Base-by-base conservation (phyloP, 2,113 vertebrate species). In the Odocoileus hemionus region DNA sequence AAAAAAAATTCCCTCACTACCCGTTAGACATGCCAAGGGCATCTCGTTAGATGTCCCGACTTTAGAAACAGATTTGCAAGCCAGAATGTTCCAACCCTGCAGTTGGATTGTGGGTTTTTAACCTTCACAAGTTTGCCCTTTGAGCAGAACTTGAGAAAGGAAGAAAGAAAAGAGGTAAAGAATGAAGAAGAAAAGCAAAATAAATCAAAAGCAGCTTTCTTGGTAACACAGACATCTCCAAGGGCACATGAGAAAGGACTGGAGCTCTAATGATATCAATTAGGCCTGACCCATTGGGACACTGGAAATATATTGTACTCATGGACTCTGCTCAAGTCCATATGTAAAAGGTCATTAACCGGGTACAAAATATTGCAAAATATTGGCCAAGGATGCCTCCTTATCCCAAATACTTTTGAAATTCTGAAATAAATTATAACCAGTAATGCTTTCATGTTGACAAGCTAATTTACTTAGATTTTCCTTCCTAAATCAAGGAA, bases 311-410 rank as follows among this genome's bases (percentile, higher is more conserved):
- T 98, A 99, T 99, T 98, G 97, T 98, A 97, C 94, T 95, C 98
- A 76, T 94, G 97, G 96, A 98, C 97, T 99, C 98, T 98, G 98
- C 98, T 99, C 98, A 98, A 98, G 98, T 99, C 99, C 98, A 98
- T 98, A 99, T 99, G 97, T 98, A 99, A 99, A 98, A 99, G 99
- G 99, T 99, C 99, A 99, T 98, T 99, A 98, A 95, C 98, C 87
- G 80, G 98, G 98, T 97, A 98, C 79, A 97, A 94, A 98, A 98
- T 96, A 97, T 98, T 98, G 98, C 98, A 98, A 98, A 98, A 98
- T 98, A 98, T 98, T n/a, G 89, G 89, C 95, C 84, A 50, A 98
- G 83, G 50, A 94, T 85, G 10, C 47, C 90, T 39, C 0, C 17
- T 78, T 90, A 78, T 74, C 64, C 92, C 91, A 52, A 89, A 89